A percentile compares a stretch with the other conserved stretches of the same genome.
phyloP scores from a whole-genome alignment of 1,140 invertebrate species.

The Penaeus indicus region DNA sequence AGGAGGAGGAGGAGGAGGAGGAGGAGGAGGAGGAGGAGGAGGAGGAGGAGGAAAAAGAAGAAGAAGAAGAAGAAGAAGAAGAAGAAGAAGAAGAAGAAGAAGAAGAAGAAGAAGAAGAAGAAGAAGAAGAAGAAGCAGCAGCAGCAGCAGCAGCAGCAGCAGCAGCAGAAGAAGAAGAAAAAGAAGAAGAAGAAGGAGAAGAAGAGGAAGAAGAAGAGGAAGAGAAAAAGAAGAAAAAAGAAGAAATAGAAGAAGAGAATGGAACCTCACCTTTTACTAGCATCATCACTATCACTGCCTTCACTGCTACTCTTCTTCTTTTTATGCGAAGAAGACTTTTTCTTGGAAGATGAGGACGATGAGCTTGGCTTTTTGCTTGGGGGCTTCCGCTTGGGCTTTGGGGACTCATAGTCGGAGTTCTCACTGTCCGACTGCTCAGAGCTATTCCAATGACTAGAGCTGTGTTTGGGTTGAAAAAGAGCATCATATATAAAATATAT shows the following conservation, averaged over 20 bases:
- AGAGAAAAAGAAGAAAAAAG: neutral
- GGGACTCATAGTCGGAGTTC: constrained; percentile 44
- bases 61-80: no score
- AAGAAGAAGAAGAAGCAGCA: no score
- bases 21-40: no score
- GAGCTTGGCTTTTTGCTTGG: constrained; percentile 36
- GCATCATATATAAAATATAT: neutral
- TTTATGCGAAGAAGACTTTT: constrained; percentile 42
- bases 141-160: no score
- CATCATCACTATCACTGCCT: constrained; percentile 56
- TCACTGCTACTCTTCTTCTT: constrained; percentile 45
- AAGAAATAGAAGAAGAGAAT: neutral
- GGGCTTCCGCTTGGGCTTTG: constrained; percentile 22
- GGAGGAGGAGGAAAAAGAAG: no score
- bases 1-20: no score
- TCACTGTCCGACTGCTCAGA: constrained; percentile 52
- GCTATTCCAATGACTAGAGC: constrained; percentile 58
- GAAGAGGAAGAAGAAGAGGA: no score
- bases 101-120: no score
- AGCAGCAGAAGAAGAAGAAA: no score
- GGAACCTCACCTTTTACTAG: constrained; percentile 38
- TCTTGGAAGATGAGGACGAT: constrained; percentile 38
- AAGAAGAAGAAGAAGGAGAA: no score
- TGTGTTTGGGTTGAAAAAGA: neutral
- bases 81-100: no score